phyloP scores from a whole-genome alignment of 2,113 vertebrate genomes.

The Myocastor coypus region DNA sequence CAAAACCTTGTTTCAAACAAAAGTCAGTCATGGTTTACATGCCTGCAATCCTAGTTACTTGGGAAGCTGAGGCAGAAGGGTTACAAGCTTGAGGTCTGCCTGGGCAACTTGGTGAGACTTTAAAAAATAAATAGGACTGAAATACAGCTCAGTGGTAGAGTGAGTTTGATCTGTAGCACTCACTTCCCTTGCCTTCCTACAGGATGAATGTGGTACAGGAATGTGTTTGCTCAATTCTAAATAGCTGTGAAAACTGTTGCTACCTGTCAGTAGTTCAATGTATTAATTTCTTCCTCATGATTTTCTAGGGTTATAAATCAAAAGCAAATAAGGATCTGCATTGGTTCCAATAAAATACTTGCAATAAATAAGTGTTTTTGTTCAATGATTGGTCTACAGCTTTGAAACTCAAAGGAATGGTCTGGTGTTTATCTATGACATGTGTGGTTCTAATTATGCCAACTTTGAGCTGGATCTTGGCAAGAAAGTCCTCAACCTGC shows the following conservation, averaged over 20 bases:
- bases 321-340: neutral
- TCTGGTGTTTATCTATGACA: constrained; percentile 99
- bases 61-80: neutral
- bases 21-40: neutral
- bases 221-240: constrained; percentile 18
- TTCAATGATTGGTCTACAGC: constrained; percentile 86
- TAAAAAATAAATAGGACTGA: neutral
- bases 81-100: neutral
- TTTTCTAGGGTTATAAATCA: neutral
- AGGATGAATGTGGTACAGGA: neutral
- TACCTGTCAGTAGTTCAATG: neutral
- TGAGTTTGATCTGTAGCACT: neutral
- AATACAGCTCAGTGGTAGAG: neutral
- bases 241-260: neutral
- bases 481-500: constrained; percentile 98
- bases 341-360: constrained; percentile 16
- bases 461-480: constrained; percentile 99
- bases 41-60: neutral
- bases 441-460: constrained; percentile 97
- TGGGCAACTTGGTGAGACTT: neutral
- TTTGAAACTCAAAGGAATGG: constrained; percentile 98
- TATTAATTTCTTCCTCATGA: constrained; percentile 2
- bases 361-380: constrained; percentile 55
- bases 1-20: neutral
- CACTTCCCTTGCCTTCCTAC: neutral